A percentile compares a stretch with the other conserved stretches of the same genome.
Evolutionary conservation across 2,797 vertebrate species (phyloP).

Genomic region (Lacerta bilineata): DNA sequence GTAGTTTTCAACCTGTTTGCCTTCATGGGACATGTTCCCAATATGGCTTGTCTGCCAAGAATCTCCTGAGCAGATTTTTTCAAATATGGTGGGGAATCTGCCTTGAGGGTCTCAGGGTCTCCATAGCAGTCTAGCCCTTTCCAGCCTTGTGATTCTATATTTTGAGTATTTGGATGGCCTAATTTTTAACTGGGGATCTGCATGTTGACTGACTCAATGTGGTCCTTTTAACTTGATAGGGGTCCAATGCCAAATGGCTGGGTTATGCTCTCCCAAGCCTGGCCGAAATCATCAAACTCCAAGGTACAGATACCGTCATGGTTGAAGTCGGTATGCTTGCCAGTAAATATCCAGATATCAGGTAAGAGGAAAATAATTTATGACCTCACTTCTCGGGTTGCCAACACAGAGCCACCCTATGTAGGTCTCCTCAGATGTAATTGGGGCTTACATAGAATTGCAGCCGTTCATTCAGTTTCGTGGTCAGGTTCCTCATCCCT

Average conservation of each 20-base stretch:
- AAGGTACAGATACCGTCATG: conserved; percentile 84
- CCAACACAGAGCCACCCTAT: too few species aligned
- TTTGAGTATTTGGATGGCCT: background rate
- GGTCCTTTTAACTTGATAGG: conserved; percentile 69
- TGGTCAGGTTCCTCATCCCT: too few species aligned
- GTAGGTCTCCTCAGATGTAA: too few species aligned
- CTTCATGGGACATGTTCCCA: background rate
- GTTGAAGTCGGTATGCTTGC: conserved; percentile 85
- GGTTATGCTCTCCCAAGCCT: conserved; percentile 79
- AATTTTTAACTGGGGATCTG: background rate
- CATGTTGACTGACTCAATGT: background rate
- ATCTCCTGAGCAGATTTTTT: background rate
- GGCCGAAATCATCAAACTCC: conserved; percentile 85
- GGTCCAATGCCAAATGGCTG: conserved; percentile 81
- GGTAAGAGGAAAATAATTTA: conserved; percentile 76
- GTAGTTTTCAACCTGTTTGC: background rate
- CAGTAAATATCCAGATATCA: conserved; percentile 85
- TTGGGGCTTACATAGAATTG: too few species aligned
- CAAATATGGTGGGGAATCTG: background rate
- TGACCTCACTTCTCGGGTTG: too few species aligned
- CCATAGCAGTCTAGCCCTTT: background rate
- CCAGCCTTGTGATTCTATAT: background rate
- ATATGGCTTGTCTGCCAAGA: background rate
- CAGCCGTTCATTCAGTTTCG: too few species aligned
- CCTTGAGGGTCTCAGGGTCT: background rate